A percentile compares a stretch with the other conserved stretches of the same genome.
Conservation (phyloP, 2,113 vertebrate genomes). For the Malurus elegans region DNA sequence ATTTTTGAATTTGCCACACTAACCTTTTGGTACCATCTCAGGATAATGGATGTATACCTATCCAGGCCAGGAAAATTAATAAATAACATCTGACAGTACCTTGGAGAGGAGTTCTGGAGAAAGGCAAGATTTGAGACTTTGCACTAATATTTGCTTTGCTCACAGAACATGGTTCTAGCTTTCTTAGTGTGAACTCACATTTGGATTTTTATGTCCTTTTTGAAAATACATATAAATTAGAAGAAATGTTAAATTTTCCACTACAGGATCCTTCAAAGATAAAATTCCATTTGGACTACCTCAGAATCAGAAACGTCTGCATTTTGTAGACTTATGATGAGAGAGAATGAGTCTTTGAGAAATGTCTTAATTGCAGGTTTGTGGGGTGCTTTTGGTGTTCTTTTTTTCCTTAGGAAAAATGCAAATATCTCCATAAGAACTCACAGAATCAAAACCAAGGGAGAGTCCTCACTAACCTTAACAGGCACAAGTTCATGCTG, state of each 20-base stretch:
- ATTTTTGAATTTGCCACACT: neutral
- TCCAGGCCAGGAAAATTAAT: neutral
- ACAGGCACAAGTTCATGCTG: neutral
- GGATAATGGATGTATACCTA: neutral
- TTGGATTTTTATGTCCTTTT: neutral
- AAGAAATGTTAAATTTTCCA: neutral
- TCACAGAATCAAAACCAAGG: neutral
- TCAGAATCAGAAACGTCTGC: neutral
- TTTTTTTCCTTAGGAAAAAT: neutral
- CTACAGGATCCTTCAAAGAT: neutral
- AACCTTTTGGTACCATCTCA: neutral
- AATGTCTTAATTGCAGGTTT: neutral
- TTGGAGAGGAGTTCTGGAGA: neutral
- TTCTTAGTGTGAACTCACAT: neutral
- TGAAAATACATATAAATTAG: neutral
- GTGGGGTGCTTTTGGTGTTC: rapidly evolving
- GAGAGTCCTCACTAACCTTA: neutral
- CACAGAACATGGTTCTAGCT: neutral
- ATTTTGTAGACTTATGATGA: neutral
- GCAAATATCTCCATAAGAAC: neutral
- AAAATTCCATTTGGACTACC: neutral
- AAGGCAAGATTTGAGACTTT: neutral
- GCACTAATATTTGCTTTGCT: neutral
- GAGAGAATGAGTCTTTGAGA: neutral
- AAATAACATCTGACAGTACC: neutral